Conservation (phyloP, 2,113 vertebrate species). For the Thunnus thynnus region DNA sequence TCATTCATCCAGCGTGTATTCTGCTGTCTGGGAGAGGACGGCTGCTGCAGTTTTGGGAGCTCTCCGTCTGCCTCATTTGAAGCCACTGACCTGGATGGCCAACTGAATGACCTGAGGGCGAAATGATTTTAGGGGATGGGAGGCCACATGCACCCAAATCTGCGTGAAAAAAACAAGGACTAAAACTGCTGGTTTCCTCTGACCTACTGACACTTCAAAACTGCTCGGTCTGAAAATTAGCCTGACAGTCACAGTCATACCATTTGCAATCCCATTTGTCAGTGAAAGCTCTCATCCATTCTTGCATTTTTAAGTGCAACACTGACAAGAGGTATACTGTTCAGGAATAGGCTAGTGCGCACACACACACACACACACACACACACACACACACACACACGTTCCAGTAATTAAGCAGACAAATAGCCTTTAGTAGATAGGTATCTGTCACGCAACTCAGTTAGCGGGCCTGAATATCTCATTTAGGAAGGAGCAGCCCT, state of each 20-base stretch:
- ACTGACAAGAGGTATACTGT: slow-evolving; percentile 3
- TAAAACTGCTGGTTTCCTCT: slow-evolving; percentile 1
- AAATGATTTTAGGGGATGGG: slow-evolving; percentile 34
- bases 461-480: slow-evolving; percentile 67
- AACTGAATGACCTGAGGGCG: slow-evolving; percentile 60
- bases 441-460: slow-evolving; percentile 70
- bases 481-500: slow-evolving; percentile 70
- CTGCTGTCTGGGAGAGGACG: slow-evolving; percentile 36
- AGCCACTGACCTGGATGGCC: slow-evolving; percentile 76
- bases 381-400: slow-evolving; percentile 31
- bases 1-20: slow-evolving; percentile 54
- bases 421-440: slow-evolving; percentile 66
- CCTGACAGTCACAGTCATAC: background rate
- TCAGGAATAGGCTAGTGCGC: background rate
- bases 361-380: background rate
- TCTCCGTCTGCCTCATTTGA: slow-evolving; percentile 58
- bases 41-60: slow-evolving; percentile 9
- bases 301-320: slow-evolving; percentile 14
- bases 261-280: slow-evolving; percentile 25
- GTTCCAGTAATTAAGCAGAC: slow-evolving; percentile 66
- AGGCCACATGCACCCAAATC: slow-evolving; percentile 31
- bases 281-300: background rate
- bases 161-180: background rate
- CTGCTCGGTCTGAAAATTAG: background rate
- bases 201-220: background rate